Percentiles rank a stretch among this genome's conserved stretches.
phyloP scores from a whole-genome alignment of 23 tunicate species.

The Clavelina lepadiformis region DNA sequence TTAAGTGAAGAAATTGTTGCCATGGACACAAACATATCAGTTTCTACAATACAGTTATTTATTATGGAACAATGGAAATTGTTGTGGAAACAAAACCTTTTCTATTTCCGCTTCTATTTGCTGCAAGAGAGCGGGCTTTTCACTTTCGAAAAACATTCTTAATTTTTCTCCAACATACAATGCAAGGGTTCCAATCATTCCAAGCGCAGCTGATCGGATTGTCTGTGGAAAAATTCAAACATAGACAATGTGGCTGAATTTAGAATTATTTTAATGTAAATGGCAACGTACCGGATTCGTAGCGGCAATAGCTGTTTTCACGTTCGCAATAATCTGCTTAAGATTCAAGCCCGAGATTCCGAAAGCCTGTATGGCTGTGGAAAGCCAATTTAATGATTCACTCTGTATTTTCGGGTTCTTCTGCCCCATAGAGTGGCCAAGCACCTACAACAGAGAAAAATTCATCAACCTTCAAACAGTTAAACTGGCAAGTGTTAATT shows the following conservation, averaged over 20 bases:
- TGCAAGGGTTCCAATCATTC: slow-evolving; percentile 49
- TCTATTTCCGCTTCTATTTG: slow-evolving; percentile 89
- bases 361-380: slow-evolving; percentile 46
- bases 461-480: neutral
- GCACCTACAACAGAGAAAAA: slow-evolving; percentile 18
- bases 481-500: neutral
- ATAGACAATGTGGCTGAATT: neutral
- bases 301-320: slow-evolving; percentile 74
- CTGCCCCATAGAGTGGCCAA: slow-evolving; percentile 59
- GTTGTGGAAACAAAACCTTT: too few species aligned
- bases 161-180: slow-evolving; percentile 63
- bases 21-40: too few species aligned
- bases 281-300: slow-evolving; percentile 58
- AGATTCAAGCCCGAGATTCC: slow-evolving; percentile 65
- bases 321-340: slow-evolving; percentile 52
- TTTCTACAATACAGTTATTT: too few species aligned
- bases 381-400: slow-evolving; percentile 67
- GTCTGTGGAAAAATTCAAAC: slow-evolving; percentile 21
- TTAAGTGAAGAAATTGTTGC: too few species aligned
- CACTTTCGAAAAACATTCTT: slow-evolving; percentile 77
- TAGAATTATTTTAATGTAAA: neutral
- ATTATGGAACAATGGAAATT: too few species aligned
- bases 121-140: slow-evolving; percentile 75
- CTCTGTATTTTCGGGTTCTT: slow-evolving; percentile 89
- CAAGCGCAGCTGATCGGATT: slow-evolving; percentile 58